phyloP scores from a whole-genome alignment of 2,888 invertebrate genomes.

The Cephus sareptanus region DNA sequence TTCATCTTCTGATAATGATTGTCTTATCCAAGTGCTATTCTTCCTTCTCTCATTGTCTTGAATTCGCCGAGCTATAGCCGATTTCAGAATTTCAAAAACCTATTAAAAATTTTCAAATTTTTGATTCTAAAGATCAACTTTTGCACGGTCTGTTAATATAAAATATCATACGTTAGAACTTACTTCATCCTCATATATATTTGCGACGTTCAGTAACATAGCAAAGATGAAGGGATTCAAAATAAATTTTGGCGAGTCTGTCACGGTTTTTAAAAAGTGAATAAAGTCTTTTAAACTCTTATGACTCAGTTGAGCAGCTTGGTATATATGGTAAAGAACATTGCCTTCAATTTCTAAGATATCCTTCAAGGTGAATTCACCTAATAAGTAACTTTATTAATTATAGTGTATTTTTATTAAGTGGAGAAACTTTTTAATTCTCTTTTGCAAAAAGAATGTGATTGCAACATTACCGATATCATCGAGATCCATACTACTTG shows the following conservation, averaged over 20 bases:
- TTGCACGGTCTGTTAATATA: neutral
- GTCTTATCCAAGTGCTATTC: conserved; percentile 71
- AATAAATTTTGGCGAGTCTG: conserved; percentile 70
- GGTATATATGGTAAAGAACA: conserved; percentile 71
- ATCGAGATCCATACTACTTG: neutral
- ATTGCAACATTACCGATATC: neutral
- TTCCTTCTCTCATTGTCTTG: conserved; percentile 65
- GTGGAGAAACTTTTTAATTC: neutral
- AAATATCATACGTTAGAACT: conserved; percentile 21
- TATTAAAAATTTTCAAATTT: conserved; percentile 24
- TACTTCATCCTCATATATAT: conserved; percentile 68
- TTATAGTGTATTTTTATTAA: neutral
- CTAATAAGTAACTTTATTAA: conserved; percentile 20
- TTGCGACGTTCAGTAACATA: conserved; percentile 69
- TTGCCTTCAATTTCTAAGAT: conserved; percentile 73
- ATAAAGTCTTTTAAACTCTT: conserved; percentile 67
- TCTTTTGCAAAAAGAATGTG: neutral
- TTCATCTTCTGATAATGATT: conserved; percentile 58
- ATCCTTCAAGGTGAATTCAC: conserved; percentile 59
- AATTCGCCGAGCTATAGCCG: conserved; percentile 57
- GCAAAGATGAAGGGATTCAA: conserved; percentile 75
- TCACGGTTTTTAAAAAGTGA: conserved; percentile 66
- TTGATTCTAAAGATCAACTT: neutral
- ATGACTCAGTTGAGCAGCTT: conserved; percentile 64
- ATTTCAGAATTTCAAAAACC: conserved; percentile 61